phyloP scores from a whole-genome alignment of 2,888 invertebrate species.

The Lumbricus terrestris region DNA sequence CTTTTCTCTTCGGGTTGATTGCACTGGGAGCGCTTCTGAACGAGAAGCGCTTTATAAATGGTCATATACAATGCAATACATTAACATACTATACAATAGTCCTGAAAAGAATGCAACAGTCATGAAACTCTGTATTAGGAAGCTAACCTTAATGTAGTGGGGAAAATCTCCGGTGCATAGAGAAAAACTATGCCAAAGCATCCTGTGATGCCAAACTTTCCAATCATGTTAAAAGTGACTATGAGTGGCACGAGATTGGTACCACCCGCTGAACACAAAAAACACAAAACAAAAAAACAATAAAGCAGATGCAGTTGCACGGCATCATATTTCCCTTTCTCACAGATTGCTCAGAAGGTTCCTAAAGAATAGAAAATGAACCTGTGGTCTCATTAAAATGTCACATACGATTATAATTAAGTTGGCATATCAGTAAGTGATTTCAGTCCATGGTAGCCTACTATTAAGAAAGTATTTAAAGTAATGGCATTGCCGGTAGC shows the following conservation, averaged over 20 bases:
- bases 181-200: slow-evolving; percentile 54
- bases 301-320: not conserved
- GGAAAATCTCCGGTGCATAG: slow-evolving; percentile 55
- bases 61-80: too few relatives aligned
- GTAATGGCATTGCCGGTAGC: not conserved
- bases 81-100: too few relatives aligned
- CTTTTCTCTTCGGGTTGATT: too few relatives aligned
- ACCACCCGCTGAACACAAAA: slow-evolving; percentile 31
- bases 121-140: not conserved
- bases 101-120: not conserved
- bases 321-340: too few relatives aligned
- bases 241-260: slow-evolving; percentile 31
- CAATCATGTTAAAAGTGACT: slow-evolving; percentile 41
- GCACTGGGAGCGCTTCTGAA: too few relatives aligned
- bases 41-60: too few relatives aligned
- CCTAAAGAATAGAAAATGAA: too few relatives aligned
- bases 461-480: not conserved
- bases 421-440: not conserved
- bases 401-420: not conserved
- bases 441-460: not conserved
- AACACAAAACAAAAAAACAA: not conserved
- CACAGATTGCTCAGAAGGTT: too few relatives aligned
- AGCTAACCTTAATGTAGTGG: slow-evolving; percentile 51
- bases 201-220: slow-evolving; percentile 57
- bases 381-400: not conserved